Conservation (phyloP, 2,797 vertebrate genomes). For the Lutjanus campechanus region DNA sequence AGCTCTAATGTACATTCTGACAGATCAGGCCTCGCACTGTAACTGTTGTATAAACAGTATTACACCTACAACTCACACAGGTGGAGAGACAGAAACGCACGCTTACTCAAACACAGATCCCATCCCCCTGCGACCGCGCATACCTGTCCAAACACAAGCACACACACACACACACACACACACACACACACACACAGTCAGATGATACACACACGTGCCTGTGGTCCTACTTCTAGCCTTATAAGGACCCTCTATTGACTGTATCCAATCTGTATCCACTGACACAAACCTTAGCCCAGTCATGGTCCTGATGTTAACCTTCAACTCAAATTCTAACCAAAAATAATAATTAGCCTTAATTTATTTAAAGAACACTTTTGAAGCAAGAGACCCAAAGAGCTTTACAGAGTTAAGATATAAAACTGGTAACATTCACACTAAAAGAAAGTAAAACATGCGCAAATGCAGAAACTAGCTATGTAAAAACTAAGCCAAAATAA, state of each 20-base stretch:
- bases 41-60: conserved; percentile 4
- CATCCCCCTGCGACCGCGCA: conserved; percentile 19
- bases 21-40: conserved; percentile 48
- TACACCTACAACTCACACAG: conserved; percentile 5
- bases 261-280: conserved; percentile 17
- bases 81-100: conserved; percentile 18
- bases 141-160: conserved; percentile 47
- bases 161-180: conserved; percentile 24
- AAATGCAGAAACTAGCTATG: neutral
- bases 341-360: neutral
- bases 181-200: conserved; percentile 1
- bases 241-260: conserved; percentile 39
- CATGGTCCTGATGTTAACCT: neutral
- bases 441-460: neutral
- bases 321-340: neutral
- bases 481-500: neutral
- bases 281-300: conserved; percentile 2
- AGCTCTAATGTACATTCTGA: conserved; percentile 70
- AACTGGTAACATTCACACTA: neutral
- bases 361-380: neutral
- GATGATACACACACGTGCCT: conserved; percentile 37
- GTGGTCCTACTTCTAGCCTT: conserved; percentile 37
- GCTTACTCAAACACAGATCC: neutral
- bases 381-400: neutral
- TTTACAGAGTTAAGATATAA: too few species aligned